phyloP scores from a whole-genome alignment of 2,113 vertebrate genomes.

The Alexandromys fortis region DNA sequence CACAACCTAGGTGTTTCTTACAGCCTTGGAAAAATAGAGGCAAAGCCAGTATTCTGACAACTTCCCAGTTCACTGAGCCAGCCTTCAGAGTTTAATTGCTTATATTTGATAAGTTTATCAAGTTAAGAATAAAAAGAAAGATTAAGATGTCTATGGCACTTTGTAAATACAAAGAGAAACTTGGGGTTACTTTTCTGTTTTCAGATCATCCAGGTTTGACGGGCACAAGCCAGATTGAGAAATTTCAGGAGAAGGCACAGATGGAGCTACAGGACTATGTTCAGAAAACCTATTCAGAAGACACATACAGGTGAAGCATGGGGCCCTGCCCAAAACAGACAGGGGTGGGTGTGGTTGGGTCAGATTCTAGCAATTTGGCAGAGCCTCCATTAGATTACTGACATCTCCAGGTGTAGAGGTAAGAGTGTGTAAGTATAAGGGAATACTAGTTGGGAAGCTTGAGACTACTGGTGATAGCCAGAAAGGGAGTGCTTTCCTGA shows the following conservation, averaged over 20 bases:
- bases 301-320: constrained; percentile 93
- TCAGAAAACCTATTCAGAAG: constrained; percentile 97
- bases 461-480: neutral
- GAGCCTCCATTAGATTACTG: neutral
- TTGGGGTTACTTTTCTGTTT: constrained; percentile 68
- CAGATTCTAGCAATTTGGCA: neutral
- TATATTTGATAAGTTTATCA: neutral
- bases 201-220: constrained; percentile 97
- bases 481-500: neutral
- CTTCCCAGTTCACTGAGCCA: neutral
- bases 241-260: constrained; percentile 99
- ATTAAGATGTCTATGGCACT: neutral
- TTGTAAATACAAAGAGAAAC: constrained; percentile 2
- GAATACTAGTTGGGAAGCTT: neutral
- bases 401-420: neutral
- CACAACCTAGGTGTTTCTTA: neutral
- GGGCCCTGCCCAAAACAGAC: neutral
- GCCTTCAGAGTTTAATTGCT: neutral
- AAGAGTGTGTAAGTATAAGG: too few relatives aligned
- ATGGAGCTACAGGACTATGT: constrained; percentile 99
- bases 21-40: neutral
- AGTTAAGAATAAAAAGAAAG: neutral
- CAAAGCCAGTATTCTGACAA: neutral
- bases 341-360: neutral
- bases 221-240: constrained; percentile 95